Evolutionary conservation across 2,797 vertebrate species (phyloP).

Genomic region (Oreochromis mossambicus): DNA sequence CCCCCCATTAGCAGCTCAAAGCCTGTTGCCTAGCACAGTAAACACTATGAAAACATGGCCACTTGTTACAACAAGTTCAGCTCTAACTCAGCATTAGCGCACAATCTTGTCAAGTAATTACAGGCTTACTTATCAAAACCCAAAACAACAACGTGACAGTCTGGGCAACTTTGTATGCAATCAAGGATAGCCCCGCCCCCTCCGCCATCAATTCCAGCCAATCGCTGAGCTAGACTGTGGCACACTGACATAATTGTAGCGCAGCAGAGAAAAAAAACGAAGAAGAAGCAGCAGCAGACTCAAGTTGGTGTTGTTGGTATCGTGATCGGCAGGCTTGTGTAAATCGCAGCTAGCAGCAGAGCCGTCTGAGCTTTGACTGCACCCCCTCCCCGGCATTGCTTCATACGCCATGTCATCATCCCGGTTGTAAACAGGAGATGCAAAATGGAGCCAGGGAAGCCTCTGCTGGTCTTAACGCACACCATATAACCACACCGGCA

Average conservation of each 20-base stretch:
- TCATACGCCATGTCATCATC: constrained; percentile 65
- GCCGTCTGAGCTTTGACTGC: constrained; percentile 9
- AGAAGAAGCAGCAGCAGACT: constrained; percentile 39
- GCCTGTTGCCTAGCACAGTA: background rate
- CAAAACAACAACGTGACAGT: constrained; percentile 67
- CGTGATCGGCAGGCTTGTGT: constrained; percentile 2
- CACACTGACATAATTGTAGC: constrained; percentile 80
- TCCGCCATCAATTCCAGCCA: constrained; percentile 81
- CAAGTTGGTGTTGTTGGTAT: constrained; percentile 31
- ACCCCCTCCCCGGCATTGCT: background rate
- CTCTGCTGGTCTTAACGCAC: background rate
- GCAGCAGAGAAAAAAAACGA: constrained; percentile 17
- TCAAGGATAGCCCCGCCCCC: constrained; percentile 79
- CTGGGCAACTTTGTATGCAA: constrained; percentile 71
- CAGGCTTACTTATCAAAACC: constrained; percentile 41
- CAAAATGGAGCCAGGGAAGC: constrained; percentile 71
- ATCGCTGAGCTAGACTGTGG: constrained; percentile 69
- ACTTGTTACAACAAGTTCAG: background rate
- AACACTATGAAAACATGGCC: background rate
- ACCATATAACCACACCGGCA: background rate
- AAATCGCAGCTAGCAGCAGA: background rate
- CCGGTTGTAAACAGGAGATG: constrained; percentile 70
- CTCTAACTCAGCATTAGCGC: constrained; percentile 13
- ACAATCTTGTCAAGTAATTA: constrained; percentile 41
- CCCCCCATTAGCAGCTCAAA: background rate